These are phyloP conservation scores for Chelonus formosanus DNA, from an alignment of 2,888 invertebrate species.

Conservation along the genomic window DNA sequence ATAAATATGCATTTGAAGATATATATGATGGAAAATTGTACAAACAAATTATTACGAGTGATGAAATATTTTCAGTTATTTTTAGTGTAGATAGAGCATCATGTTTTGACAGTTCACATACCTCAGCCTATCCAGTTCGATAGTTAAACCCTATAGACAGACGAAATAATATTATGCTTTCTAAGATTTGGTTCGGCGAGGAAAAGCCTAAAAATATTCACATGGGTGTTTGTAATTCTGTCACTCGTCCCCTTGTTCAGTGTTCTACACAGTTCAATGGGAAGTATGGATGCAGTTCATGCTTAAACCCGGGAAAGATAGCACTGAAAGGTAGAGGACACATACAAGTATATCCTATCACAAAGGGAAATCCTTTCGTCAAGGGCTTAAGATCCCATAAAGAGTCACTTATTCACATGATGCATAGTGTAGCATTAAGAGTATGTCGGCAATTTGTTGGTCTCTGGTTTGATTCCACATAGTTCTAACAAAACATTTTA, in stretches of 20 bases:
- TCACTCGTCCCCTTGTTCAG: constrained; percentile 32
- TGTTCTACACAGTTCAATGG: constrained; percentile 36
- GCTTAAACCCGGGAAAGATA: constrained; percentile 35
- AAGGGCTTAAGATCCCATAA: background rate
- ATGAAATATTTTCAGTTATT: constrained; percentile 33
- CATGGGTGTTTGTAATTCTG: constrained; percentile 35
- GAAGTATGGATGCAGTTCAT: constrained; percentile 39
- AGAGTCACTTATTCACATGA: constrained; percentile 19
- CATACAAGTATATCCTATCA: background rate
- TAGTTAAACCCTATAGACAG: constrained; percentile 18
- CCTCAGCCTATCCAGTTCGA: constrained; percentile 30
- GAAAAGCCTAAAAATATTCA: constrained; percentile 31
- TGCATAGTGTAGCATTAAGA: constrained; percentile 36
- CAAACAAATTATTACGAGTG: constrained; percentile 19
- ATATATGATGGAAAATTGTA: constrained; percentile 38
- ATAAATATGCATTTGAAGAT: constrained; percentile 32
- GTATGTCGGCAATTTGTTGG: constrained; percentile 35
- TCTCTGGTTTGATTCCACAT: constrained; percentile 37
- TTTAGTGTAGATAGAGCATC: constrained; percentile 38
- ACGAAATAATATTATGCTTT: constrained; percentile 11
- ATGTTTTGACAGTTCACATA: constrained; percentile 32
- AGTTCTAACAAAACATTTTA: constrained; percentile 25
- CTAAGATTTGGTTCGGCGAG: constrained; percentile 32
- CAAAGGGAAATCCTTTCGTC: background rate
- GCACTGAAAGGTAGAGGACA: constrained; percentile 36